Evolutionary conservation across 2,888 invertebrate genomes (phyloP).

Genomic region (Coelinius sp.): DNA sequence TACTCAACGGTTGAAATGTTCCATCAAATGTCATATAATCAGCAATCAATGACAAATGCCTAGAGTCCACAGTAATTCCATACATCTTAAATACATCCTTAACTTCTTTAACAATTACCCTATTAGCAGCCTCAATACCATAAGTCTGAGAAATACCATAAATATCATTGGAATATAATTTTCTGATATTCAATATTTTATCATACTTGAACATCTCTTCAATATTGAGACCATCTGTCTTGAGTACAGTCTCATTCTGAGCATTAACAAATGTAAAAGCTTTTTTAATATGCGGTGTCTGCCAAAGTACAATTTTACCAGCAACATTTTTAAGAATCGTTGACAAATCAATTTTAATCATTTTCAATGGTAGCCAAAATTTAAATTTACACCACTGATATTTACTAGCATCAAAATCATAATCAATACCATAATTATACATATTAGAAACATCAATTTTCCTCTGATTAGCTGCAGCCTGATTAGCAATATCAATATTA

Average conservation of each 20-base stretch:
- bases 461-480: conserved; percentile 53
- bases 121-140: conserved; percentile 96
- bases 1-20: conserved; percentile 88
- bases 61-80: conserved; percentile 94
- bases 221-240: conserved; percentile 97
- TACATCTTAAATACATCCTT: conserved; percentile 97
- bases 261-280: conserved; percentile 85
- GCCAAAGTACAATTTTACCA: conserved; percentile 81
- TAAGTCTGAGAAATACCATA: conserved; percentile 91
- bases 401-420: conserved; percentile 83
- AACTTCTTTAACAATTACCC: conserved; percentile 93
- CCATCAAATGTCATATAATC: conserved; percentile 99
- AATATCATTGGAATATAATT: conserved; percentile 93
- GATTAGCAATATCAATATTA: conserved; percentile 43
- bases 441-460: conserved; percentile 68
- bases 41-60: conserved; percentile 93
- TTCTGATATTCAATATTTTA: conserved; percentile 83
- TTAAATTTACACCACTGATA: conserved; percentile 89
- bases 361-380: conserved; percentile 76
- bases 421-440: conserved; percentile 74
- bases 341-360: conserved; percentile 82
- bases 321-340: conserved; percentile 82
- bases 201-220: conserved; percentile 89
- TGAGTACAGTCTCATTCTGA: conserved; percentile 77
- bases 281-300: conserved; percentile 85